Evolutionary conservation across 2,797 vertebrate genomes (phyloP), one percentile per base, ranked within the genome.

Genomic region (Balearica regulorum): DNA sequence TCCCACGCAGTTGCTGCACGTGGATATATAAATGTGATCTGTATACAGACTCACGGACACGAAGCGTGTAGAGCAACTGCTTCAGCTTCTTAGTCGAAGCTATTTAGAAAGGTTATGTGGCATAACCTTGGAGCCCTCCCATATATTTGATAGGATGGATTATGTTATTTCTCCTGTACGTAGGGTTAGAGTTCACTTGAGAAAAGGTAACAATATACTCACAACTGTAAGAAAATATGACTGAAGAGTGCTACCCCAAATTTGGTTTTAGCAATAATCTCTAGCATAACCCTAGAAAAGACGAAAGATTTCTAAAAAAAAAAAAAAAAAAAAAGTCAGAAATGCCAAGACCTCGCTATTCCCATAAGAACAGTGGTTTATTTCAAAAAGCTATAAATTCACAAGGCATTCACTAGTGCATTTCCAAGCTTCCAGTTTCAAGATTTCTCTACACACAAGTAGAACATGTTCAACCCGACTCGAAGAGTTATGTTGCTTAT

Each of bases 31-130:
- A 10, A 17, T 8, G 4, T 5, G 15, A 11, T 19, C 90, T 83
- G 28, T 16, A n/a, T 41, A 33, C 6, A 19, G 51, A 69, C 41
- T 33, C 46, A 57, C 10, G 15, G 3, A 31, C n/a, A 15, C 0
- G 13, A 62, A 39, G 15, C 3, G 1, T 1, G 5, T 19, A 31
- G 0, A 76, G 62, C n/a, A 48, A 43, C 4, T 31, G 19, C 4
- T 64, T 41, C n/a, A 28, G 65, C 28, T 68, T 44, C 8, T 12
- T 6, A 72, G 22, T 15, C 9, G 1, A n/a, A 31, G 24, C 6
- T 1, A 55, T 39, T 54, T 13, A 29, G 20, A 87, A 76, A 66
- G 37, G 49, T 55, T 53, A 66, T 3, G 9, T 11, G 13, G 41
- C 33, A 26, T 22, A 77, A 80, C 18, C 22, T 73, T 86, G 41